Evolutionary conservation across 2,797 vertebrate genomes (phyloP).

Genomic region (Galagoides demidoff): DNA sequence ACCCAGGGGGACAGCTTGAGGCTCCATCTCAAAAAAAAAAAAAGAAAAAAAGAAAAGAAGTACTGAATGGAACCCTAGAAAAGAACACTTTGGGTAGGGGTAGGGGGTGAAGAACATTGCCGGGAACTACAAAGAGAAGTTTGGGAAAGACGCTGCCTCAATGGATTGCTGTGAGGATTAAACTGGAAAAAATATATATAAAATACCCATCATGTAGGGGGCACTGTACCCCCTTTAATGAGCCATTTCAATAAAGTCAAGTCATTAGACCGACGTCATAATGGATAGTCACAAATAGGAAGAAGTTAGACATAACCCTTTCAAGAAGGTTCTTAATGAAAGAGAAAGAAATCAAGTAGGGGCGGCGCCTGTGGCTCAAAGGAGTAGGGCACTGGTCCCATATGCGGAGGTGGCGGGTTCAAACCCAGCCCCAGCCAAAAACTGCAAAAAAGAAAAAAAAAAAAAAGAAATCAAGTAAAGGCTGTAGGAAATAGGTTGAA

Average conservation of each 20-base stretch:
- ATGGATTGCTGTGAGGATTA: neutral
- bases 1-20: no score
- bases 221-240: neutral
- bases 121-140: neutral
- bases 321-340: neutral
- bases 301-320: neutral
- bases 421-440: no score
- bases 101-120: neutral
- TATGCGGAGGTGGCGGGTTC: no score
- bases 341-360: slow-evolving; percentile 16
- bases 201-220: neutral
- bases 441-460: no score
- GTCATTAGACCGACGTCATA: neutral
- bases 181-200: neutral
- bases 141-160: neutral
- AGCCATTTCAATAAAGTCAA: neutral
- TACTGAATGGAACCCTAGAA: neutral
- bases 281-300: neutral
- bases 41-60: neutral
- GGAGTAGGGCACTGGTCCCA: no score
- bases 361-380: no score
- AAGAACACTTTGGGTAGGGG: neutral
- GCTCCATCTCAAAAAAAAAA: no score
- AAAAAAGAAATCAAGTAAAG: slow-evolving; percentile 35
- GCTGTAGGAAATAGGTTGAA: neutral